These are phyloP conservation scores for Crocuta crocuta DNA, from an alignment of 2,113 vertebrate species.

Conservation along the genomic window DNA sequence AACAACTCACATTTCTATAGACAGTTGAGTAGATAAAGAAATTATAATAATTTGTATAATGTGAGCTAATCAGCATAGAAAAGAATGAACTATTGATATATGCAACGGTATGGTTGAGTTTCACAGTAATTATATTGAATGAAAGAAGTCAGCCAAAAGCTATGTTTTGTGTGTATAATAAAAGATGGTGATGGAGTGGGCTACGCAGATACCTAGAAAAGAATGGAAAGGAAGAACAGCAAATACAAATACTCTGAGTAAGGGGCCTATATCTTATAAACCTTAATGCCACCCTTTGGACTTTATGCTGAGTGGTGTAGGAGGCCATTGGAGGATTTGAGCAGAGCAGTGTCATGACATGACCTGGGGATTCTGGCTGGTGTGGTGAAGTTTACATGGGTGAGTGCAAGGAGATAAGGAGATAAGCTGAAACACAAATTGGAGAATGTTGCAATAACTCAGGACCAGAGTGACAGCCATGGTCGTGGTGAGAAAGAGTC, in stretches of 20 bases:
- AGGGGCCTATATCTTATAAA: background rate
- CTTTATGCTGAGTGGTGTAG: background rate
- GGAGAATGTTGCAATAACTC: background rate
- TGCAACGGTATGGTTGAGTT: background rate
- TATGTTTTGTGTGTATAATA: background rate
- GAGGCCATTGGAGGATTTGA: background rate
- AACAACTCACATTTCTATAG: background rate
- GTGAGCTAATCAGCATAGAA: background rate
- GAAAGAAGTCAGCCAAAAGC: slow-evolving; percentile 4
- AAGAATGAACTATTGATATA: background rate
- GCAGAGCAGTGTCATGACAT: background rate
- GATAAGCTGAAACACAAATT: background rate
- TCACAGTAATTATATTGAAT: background rate
- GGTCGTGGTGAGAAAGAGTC: background rate
- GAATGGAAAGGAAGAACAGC: background rate
- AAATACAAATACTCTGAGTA: background rate
- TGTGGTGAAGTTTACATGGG: background rate
- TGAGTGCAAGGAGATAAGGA: background rate
- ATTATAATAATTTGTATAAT: background rate
- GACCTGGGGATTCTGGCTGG: background rate
- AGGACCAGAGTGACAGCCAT: background rate
- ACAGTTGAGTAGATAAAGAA: background rate
- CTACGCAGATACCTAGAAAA: background rate
- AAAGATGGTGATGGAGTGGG: background rate
- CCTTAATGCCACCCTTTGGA: background rate